Percentiles rank a stretch among this genome's conserved stretches.
phyloP scores from a whole-genome alignment of 2,113 vertebrate species.

The Xenotilapia leptura region DNA sequence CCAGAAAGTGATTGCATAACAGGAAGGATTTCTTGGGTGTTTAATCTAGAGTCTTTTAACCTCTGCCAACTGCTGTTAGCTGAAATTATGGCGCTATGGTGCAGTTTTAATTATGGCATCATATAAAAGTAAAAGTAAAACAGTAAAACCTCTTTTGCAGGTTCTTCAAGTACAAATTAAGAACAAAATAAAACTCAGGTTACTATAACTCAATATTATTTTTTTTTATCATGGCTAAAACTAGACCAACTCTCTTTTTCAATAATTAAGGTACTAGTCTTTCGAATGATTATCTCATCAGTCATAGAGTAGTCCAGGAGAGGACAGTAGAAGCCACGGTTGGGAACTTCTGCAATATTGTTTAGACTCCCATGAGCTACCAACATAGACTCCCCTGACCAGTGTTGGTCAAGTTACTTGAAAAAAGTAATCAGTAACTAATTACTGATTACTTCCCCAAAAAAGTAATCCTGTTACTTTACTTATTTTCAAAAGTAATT shows the following conservation, averaged over 20 bases:
- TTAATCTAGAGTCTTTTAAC: slow-evolving; percentile 19
- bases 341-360: slow-evolving; percentile 42
- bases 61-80: slow-evolving; percentile 37
- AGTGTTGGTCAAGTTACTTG: too few species aligned
- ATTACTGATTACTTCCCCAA: not conserved
- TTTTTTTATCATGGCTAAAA: not conserved
- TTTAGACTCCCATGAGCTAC: slow-evolving; percentile 12
- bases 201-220: not conserved
- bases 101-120: slow-evolving; percentile 10
- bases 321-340: slow-evolving; percentile 22
- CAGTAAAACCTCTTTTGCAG: not conserved
- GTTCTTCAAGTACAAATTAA: not conserved
- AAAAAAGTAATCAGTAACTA: too few species aligned
- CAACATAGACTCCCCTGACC: slow-evolving; percentile 16
- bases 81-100: slow-evolving; percentile 19
- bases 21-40: slow-evolving; percentile 22
- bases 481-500: too few species aligned
- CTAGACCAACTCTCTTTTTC: not conserved
- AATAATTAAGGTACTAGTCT: not conserved
- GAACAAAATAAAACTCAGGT: not conserved
- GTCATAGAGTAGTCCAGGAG: not conserved
- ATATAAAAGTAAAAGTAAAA: not conserved
- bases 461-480: too few species aligned
- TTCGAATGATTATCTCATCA: not conserved
- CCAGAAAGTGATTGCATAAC: slow-evolving; percentile 14